Conservation (phyloP, 92 coral and sea anemone genomes). For the Desmophyllum pertusum region DNA sequence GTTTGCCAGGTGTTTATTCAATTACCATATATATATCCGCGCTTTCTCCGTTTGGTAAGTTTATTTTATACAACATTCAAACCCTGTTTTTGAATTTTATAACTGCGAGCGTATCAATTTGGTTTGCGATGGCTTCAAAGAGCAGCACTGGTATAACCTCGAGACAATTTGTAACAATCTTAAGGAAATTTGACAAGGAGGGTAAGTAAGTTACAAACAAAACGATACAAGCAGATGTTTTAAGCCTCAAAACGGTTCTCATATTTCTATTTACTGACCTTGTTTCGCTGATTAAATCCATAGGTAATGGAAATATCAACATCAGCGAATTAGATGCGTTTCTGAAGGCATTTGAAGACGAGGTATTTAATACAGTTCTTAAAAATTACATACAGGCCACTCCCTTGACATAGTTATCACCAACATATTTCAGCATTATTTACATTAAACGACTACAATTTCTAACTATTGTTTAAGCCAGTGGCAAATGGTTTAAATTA, state of each 20-base stretch:
- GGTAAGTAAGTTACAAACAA: constrained; percentile 7
- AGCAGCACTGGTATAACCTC: neutral
- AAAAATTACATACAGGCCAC: neutral
- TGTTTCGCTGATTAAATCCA: neutral
- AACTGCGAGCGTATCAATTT: neutral
- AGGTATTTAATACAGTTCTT: constrained; percentile 24
- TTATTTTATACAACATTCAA: neutral
- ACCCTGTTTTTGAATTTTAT: neutral
- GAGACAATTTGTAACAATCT: constrained; percentile 22
- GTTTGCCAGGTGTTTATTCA: neutral
- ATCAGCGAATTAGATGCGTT: constrained; percentile 26
- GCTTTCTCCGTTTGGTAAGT: neutral
- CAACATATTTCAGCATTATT: neutral
- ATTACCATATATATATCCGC: neutral
- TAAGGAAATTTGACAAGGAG: constrained; percentile 33
- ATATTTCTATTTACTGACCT: neutral
- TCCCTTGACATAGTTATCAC: neutral
- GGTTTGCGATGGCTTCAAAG: constrained; percentile 18
- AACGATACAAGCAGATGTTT: too few species aligned
- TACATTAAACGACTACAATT: neutral
- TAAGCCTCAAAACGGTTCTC: too few species aligned
- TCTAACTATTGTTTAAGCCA: too few species aligned
- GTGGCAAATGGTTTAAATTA: neutral
- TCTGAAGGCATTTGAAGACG: constrained; percentile 31
- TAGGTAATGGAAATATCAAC: constrained; percentile 25